Conservation (phyloP, 2,888 invertebrate species). For the Papilio gigon region DNA sequence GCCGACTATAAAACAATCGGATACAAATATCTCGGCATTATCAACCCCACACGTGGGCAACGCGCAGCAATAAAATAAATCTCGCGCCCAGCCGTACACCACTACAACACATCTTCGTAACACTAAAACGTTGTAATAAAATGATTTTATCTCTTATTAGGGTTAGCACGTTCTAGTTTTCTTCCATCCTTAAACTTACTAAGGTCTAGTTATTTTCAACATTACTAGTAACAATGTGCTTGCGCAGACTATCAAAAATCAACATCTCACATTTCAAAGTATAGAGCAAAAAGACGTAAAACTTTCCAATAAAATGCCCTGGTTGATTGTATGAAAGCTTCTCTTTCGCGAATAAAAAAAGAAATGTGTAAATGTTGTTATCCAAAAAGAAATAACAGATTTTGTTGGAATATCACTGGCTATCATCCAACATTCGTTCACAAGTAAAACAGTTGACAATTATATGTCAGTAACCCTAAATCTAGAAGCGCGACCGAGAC, state of each 20-base stretch:
- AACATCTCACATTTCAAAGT: background rate
- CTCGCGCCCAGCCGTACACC: constrained; percentile 39
- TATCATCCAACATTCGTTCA: constrained; percentile 9
- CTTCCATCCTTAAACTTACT: background rate
- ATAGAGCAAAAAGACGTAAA: background rate
- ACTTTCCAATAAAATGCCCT: background rate
- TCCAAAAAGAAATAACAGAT: background rate
- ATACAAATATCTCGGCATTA: constrained; percentile 50
- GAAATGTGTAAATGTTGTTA: background rate
- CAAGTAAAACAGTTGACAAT: constrained; percentile 28
- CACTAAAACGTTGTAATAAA: constrained; percentile 60
- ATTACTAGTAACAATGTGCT: background rate
- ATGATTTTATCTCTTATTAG: constrained; percentile 51
- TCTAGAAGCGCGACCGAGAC: constrained; percentile 2
- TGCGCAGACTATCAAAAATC: background rate
- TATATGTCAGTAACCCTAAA: constrained; percentile 27
- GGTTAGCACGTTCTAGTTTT: constrained; percentile 26
- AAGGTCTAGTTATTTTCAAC: no score
- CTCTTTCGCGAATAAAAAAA: constrained; percentile 12
- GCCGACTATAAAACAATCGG: constrained; percentile 52
- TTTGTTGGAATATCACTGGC: constrained; percentile 16
- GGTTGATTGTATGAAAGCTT: background rate
- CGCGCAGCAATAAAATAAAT: constrained; percentile 47
- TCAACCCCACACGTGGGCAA: constrained; percentile 49
- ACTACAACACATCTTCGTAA: constrained; percentile 50